Percentiles rank a stretch among this genome's conserved stretches.
These are phyloP conservation scores for Rotaria macrura DNA, from an alignment of 2,888 invertebrate genomes.

Conservation along the genomic window DNA sequence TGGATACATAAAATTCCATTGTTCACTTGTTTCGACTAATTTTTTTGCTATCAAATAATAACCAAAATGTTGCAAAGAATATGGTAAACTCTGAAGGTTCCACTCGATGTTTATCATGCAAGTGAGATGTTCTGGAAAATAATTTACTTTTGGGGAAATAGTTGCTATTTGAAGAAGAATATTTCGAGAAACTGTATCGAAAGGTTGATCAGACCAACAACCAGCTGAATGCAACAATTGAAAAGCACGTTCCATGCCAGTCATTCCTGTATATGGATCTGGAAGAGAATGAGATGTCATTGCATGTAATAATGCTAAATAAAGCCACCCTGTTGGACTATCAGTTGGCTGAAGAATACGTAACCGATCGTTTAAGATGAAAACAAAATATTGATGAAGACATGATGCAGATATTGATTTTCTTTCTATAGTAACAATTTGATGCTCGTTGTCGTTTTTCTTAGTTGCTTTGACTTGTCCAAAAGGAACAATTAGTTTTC, in stretches of 20 bases:
- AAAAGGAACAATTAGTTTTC: neutral
- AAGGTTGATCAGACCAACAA: constrained; percentile 1
- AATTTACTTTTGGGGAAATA: neutral
- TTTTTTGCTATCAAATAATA: neutral
- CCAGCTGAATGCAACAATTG: neutral
- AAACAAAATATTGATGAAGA: neutral
- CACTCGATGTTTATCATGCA: neutral
- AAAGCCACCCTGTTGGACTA: neutral
- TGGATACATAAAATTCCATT: neutral
- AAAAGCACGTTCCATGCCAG: constrained; percentile 11
- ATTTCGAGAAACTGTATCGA: neutral
- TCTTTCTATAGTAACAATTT: neutral
- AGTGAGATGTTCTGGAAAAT: neutral
- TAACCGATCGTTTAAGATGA: neutral
- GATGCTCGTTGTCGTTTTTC: neutral
- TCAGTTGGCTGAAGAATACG: constrained; percentile 5
- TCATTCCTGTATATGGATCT: neutral
- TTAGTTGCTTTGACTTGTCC: neutral
- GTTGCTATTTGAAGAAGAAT: neutral
- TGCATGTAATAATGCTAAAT: constrained; percentile 10
- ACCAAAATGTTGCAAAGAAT: neutral
- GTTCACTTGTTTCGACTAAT: neutral
- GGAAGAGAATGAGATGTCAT: neutral
- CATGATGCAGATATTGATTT: neutral
- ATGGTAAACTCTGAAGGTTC: neutral